Evolutionary conservation across 2,797 vertebrate genomes (phyloP), one percentile per base, ranked within the genome.

Genomic region (Onychomys torridus): DNA sequence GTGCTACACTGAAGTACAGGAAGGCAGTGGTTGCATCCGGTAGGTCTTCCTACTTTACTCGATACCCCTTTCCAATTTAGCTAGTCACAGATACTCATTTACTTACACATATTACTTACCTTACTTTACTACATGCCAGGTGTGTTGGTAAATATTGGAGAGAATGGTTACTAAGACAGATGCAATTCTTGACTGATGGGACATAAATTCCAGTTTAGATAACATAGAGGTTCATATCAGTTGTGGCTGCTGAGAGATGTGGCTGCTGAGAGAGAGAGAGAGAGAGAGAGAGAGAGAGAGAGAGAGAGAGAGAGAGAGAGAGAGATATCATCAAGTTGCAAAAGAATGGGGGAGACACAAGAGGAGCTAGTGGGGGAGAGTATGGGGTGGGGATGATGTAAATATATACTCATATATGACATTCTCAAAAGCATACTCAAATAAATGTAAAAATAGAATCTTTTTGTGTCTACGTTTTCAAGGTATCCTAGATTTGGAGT

Each of bases 1-100:
- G 21, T 37, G 49, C 32, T 91, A 25, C 34, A 10, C 29, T 75
- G 52, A 79, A 34, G 23, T 67, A 6, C 14, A 37, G 29, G 17
- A 89, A 11, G 29, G 57, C 32, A n/a, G 10, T 52, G 82, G 84
- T 81, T 95, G 32, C 14, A 67, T 49, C 2, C 19, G 37, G 3
- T 49, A 63, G 43, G 32, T 10, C 9, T 12, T 23, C 4, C 92
- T 78, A 59, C 12, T 92, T 91, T n/a, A 37, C 5, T 34, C 63
- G 49, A 49, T 29, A 2, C 8, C 6, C 1, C 10, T 11, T 16
- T 46, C 5, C 10, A 12, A 67, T 16, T 77, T 87, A 71, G 61
- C 71, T 83, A 87, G 57, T 84, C 52, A 91, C 14, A 79, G 93
- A 84, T 90, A 94, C 19, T 89, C 5, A 49, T 84, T 91, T 46